Conservation (phyloP, 2,797 vertebrate species). For the Halcyon leucocephala region DNA sequence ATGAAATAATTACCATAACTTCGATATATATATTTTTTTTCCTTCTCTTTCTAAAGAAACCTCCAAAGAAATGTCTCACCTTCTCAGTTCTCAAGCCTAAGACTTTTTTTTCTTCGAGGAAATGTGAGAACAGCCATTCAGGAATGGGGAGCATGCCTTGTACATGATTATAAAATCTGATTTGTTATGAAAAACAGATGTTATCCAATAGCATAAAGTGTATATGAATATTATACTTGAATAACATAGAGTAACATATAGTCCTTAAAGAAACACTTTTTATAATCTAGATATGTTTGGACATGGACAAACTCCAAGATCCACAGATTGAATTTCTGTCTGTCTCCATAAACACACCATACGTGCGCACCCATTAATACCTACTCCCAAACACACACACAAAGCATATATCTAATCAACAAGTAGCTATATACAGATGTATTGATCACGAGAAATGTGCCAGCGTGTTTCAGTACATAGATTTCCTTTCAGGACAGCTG, state of each 20-base stretch:
- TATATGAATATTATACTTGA: neutral
- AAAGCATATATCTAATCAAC: neutral
- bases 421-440: neutral
- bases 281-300: neutral
- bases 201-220: neutral
- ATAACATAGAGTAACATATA: neutral
- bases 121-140: constrained; percentile 55
- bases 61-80: constrained; percentile 54
- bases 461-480: neutral
- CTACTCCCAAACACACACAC: neutral
- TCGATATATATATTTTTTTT: neutral
- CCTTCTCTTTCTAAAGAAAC: neutral
- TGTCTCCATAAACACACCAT: neutral
- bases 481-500: neutral
- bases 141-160: constrained; percentile 9
- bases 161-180: constrained; percentile 39
- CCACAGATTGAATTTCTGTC: neutral
- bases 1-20: constrained; percentile 46
- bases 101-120: neutral
- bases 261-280: constrained; percentile 13
- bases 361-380: neutral
- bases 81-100: constrained; percentile 57
- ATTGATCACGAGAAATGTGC: neutral
- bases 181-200: constrained; percentile 60
- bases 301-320: constrained; percentile 13